Conservation (phyloP, 2,888 invertebrate genomes). For the Andrena bucephala region DNA sequence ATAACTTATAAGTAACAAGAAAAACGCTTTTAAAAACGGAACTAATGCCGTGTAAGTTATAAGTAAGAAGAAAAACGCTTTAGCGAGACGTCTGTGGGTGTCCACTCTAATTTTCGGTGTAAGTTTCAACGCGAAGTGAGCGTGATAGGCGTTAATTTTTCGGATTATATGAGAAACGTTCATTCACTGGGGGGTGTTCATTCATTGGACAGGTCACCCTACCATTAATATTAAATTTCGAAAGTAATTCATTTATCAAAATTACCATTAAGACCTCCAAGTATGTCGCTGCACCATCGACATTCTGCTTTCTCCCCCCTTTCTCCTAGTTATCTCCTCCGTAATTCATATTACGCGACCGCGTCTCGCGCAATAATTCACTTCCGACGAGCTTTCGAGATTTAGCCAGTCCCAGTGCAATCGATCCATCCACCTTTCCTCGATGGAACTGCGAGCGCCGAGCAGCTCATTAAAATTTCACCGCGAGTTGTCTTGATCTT, state of each 20-base stretch:
- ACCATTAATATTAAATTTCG: constrained; percentile 15
- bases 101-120: too few species aligned
- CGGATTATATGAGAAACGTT: too few species aligned
- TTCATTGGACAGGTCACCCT: too few species aligned
- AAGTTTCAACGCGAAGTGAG: too few species aligned
- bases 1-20: too few species aligned
- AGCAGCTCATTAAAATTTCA: constrained; percentile 77
- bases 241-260: constrained; percentile 24
- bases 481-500: constrained; percentile 72
- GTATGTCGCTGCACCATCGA: neutral
- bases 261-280: constrained; percentile 12
- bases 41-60: too few species aligned
- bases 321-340: constrained; percentile 2
- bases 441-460: constrained; percentile 36
- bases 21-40: too few species aligned
- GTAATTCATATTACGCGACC: constrained; percentile 28
- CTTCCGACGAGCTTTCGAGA: constrained; percentile 65
- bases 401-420: constrained; percentile 53
- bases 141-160: too few species aligned
- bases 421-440: constrained; percentile 59
- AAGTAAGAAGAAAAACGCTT: too few species aligned
- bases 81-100: too few species aligned
- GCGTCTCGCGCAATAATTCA: constrained; percentile 52
- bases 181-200: too few species aligned
- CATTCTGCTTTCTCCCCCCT: neutral